Conservation (phyloP, 2,113 vertebrate genomes). For the Tragelaphus strepsiceros region DNA sequence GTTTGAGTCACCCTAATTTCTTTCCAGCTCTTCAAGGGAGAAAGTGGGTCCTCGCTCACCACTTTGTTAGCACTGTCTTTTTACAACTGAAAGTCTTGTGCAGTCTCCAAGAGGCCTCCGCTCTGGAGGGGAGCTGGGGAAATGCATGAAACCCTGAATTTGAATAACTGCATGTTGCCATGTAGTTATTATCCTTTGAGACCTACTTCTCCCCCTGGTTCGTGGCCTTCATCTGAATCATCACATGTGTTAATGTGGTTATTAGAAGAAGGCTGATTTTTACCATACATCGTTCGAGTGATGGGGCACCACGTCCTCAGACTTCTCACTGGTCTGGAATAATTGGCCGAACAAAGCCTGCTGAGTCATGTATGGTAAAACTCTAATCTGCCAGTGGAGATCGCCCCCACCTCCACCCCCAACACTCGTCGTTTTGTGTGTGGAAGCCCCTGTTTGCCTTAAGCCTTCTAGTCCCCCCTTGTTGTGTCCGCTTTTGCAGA, state of each 20-base stretch:
- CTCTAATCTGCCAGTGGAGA: slow-evolving; percentile 83
- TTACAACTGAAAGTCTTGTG: slow-evolving; percentile 74
- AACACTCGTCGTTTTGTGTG: slow-evolving; percentile 81
- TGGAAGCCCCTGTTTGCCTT: slow-evolving; percentile 79
- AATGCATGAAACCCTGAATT: slow-evolving; percentile 89
- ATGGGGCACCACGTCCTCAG: slow-evolving; percentile 73
- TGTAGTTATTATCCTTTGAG: slow-evolving; percentile 81
- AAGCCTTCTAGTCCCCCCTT: slow-evolving; percentile 70
- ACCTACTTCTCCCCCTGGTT: slow-evolving; percentile 81
- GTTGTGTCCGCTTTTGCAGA: slow-evolving; percentile 75
- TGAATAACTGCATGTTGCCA: slow-evolving; percentile 83
- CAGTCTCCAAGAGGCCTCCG: slow-evolving; percentile 57
- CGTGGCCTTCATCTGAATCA: slow-evolving; percentile 90
- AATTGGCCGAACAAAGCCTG: slow-evolving; percentile 79
- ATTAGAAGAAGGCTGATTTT: slow-evolving; percentile 90
- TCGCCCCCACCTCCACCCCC: slow-evolving; percentile 67
- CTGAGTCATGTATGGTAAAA: slow-evolving; percentile 87
- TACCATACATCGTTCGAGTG: slow-evolving; percentile 88
- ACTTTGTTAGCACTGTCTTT: slow-evolving; percentile 89
- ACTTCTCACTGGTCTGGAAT: slow-evolving; percentile 80
- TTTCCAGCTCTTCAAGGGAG: slow-evolving; percentile 81
- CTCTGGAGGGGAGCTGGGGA: slow-evolving; percentile 75
- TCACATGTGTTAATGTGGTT: slow-evolving; percentile 88
- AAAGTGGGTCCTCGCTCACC: slow-evolving; percentile 92
- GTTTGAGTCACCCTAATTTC: slow-evolving; percentile 70